Percentiles rank a stretch among this genome's conserved stretches.
Conservation (phyloP, 2,888 invertebrate species). For the Tryphoninae sp. region DNA sequence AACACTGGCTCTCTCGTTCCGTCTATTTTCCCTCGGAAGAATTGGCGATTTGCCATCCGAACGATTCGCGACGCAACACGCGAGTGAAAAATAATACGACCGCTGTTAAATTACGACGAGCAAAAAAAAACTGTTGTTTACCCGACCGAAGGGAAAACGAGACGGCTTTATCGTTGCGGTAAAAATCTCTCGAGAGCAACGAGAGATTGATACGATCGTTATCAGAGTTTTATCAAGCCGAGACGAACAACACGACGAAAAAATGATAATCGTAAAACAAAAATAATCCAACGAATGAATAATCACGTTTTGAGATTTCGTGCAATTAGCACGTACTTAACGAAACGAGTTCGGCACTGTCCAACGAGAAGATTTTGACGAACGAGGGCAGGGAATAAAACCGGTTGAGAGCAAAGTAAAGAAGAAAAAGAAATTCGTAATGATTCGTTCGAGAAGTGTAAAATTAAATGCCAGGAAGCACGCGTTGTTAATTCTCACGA, state of each 20-base stretch:
- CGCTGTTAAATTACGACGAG: slow-evolving; percentile 14
- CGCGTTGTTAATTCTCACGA: slow-evolving; percentile 55
- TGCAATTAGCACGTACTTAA: too few species aligned
- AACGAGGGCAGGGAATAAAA: slow-evolving; percentile 18
- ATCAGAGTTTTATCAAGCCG: too few species aligned
- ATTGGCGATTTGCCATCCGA: slow-evolving; percentile 71
- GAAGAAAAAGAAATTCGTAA: slow-evolving; percentile 29
- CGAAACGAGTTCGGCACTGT: not conserved
- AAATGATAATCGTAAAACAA: too few species aligned
- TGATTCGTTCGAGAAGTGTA: slow-evolving; percentile 43
- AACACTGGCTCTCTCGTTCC: slow-evolving; percentile 60
- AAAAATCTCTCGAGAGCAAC: slow-evolving; percentile 13
- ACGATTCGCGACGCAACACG: slow-evolving; percentile 66
- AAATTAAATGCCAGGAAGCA: slow-evolving; percentile 56
- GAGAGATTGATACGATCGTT: slow-evolving; percentile 6
- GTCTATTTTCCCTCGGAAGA: slow-evolving; percentile 19
- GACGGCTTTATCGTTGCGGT: slow-evolving; percentile 12
- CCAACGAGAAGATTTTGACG: slow-evolving; percentile 7
- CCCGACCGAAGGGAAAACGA: slow-evolving; percentile 4
- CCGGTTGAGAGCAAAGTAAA: too few species aligned
- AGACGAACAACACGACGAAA: too few species aligned
- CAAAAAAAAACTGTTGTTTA: slow-evolving; percentile 3
- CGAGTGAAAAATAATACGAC: slow-evolving; percentile 61
- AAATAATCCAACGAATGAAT: too few species aligned
- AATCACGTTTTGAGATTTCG: too few species aligned